Percentiles rank a stretch among this genome's conserved stretches.
phyloP scores from a whole-genome alignment of 2,113 vertebrate species.

The Nymphicus hollandicus region DNA sequence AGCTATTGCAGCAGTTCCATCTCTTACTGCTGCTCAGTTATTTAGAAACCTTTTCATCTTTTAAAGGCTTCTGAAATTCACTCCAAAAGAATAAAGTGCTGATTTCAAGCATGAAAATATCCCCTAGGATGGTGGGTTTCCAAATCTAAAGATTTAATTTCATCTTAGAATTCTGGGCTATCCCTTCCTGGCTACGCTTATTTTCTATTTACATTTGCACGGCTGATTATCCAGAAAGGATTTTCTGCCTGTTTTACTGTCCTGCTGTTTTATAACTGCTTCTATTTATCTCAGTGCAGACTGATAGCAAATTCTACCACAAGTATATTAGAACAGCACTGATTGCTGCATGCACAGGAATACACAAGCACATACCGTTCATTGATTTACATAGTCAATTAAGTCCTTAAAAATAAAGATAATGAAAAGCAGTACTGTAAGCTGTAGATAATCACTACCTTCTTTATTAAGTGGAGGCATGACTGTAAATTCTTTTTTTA shows the following conservation, averaged over 20 bases:
- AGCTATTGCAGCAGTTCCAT: background rate
- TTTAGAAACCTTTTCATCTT: constrained; percentile 5
- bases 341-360: background rate
- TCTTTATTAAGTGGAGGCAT: background rate
- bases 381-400: constrained; percentile 27
- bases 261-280: background rate
- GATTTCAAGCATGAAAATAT: constrained; percentile 21
- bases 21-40: background rate
- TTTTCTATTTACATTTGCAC: constrained; percentile 7
- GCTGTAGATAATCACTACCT: background rate
- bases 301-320: background rate
- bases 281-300: background rate
- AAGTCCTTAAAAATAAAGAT: constrained; percentile 40
- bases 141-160: background rate
- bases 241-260: background rate
- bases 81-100: background rate
- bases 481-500: background rate
- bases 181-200: background rate
- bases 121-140: background rate
- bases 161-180: background rate
- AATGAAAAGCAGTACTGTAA: background rate
- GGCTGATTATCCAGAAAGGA: background rate
- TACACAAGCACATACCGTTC: background rate
- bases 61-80: constrained; percentile 8
- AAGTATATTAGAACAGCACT: background rate